Evolutionary conservation across 2,888 invertebrate genomes (phyloP), one percentile per base, ranked within the genome.

Genomic region (Brenthis hecate): DNA sequence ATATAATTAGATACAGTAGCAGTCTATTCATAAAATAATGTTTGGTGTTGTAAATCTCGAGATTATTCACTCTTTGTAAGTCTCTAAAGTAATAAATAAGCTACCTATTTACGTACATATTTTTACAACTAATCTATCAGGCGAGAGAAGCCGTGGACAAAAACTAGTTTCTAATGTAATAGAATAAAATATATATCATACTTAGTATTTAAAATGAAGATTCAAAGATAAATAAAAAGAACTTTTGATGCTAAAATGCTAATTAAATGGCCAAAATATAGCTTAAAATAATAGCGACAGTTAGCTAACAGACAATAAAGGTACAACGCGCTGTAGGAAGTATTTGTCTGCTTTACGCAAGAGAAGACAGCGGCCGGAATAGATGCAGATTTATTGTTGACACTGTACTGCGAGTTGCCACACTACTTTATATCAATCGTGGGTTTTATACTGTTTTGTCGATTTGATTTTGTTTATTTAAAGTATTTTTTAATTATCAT

Each of bases 231-330:
- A 23, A 16, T 4, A 55, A 1, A 55, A 36, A 36, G n/a, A 47
- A 36, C 43, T 36, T 47, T 32, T 13, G 43, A 19, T 6, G 53
- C 19, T n/a, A 56, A 71, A 69, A 69, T 61, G 55, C 67, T 51
- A 57, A 47, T 68, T 66, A 55, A 28, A 57, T 65, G 69, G 69
- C 57, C 61, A 50, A 56, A 71, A 65, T 51, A 58, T 65, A 65
- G 67, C 70, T 71, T 56, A 70, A 74, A 74, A 74, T 71, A 68
- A 70, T 71, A 68, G 68, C 66, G 28, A 65, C 83, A 87, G 85
- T 87, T 85, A 73, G 75, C 81, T 81, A 84, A 84, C 86, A 85
- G 83, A 88, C 86, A 85, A 87, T 88, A 82, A 83, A 83, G 66
- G 79, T 81, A 81, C 82, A 85, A 81, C 85, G 83, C 81, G 78